phyloP scores from a whole-genome alignment of 1,140 invertebrate species.

The Holotrichia oblita region DNA sequence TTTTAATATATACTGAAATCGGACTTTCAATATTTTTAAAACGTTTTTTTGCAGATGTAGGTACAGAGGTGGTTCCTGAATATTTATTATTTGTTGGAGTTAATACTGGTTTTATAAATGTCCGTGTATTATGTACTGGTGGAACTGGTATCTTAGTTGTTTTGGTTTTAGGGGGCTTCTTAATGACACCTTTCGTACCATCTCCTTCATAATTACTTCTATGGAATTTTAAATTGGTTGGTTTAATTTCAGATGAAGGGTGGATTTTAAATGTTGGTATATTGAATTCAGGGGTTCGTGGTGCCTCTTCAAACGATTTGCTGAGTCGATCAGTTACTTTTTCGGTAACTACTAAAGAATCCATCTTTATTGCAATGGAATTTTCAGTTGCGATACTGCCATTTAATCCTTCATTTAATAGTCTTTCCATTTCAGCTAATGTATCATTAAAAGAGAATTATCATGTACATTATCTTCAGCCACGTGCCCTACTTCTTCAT shows the following conservation, averaged over 20 bases:
- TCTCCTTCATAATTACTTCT: not conserved
- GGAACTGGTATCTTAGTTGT: not conserved
- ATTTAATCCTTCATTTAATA: conserved; percentile 18
- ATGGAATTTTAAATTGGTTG: not conserved
- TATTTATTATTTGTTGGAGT: not conserved
- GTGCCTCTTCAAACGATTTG: not conserved
- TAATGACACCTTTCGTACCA: not conserved
- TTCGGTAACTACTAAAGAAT: not conserved
- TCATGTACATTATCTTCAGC: not conserved
- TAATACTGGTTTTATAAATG: not conserved
- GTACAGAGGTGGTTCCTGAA: not conserved
- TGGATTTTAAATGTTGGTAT: not conserved
- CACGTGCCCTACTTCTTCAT: not conserved
- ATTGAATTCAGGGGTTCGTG: not conserved
- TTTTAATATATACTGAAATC: conserved; percentile 9
- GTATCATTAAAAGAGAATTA: not conserved
- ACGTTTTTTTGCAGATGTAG: not conserved
- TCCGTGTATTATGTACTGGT: not conserved
- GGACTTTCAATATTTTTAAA: conserved; percentile 23
- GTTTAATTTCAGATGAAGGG: not conserved
- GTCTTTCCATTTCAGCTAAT: not conserved
- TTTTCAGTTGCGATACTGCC: not conserved
- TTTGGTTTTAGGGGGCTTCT: not conserved
- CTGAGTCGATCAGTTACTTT: not conserved
- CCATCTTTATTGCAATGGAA: not conserved